These are phyloP conservation scores for Melanotaenia pygmaea DNA, from an alignment of 2,797 vertebrate genomes.

Conservation along the genomic window DNA sequence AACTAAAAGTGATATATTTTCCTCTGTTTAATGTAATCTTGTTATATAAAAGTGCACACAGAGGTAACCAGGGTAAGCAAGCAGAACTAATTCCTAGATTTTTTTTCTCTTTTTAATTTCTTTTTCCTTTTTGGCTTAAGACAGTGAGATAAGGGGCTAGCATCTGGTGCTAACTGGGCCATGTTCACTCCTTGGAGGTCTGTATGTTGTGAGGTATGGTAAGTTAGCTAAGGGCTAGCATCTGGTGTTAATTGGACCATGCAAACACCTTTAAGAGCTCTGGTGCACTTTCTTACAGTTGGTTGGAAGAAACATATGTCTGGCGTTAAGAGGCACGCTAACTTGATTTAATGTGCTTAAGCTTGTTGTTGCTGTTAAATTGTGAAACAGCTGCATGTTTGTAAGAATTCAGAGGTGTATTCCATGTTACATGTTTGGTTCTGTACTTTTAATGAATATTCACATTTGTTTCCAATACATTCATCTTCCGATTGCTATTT, in stretches of 20 bases:
- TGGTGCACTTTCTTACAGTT: slow-evolving; percentile 81
- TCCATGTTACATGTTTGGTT: background rate
- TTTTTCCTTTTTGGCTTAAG: slow-evolving; percentile 67
- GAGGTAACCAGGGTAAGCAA: slow-evolving; percentile 60
- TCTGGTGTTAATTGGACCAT: slow-evolving; percentile 83
- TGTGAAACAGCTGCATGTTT: slow-evolving; percentile 22
- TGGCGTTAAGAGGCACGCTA: slow-evolving; percentile 62
- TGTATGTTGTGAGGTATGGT: slow-evolving; percentile 68
- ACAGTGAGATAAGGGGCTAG: slow-evolving; percentile 76
- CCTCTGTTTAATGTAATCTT: slow-evolving; percentile 8
- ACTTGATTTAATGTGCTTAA: slow-evolving; percentile 43
- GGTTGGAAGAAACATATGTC: slow-evolving; percentile 77
- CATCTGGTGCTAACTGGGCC: slow-evolving; percentile 87
- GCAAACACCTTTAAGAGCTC: slow-evolving; percentile 83
- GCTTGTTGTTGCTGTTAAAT: slow-evolving; percentile 32
- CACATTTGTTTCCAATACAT: background rate
- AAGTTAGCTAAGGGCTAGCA: slow-evolving; percentile 81
- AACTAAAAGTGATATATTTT: slow-evolving; percentile 8
- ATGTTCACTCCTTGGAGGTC: slow-evolving; percentile 81
- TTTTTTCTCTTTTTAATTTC: slow-evolving; percentile 48
- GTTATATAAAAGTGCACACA: slow-evolving; percentile 30
- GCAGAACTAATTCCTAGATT: slow-evolving; percentile 71
- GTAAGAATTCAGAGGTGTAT: background rate
- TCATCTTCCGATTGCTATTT: too few relatives aligned
- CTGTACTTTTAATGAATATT: background rate